phyloP scores from a whole-genome alignment of 92 coral and sea anemone species.

The Chrysogorgia sp. region DNA sequence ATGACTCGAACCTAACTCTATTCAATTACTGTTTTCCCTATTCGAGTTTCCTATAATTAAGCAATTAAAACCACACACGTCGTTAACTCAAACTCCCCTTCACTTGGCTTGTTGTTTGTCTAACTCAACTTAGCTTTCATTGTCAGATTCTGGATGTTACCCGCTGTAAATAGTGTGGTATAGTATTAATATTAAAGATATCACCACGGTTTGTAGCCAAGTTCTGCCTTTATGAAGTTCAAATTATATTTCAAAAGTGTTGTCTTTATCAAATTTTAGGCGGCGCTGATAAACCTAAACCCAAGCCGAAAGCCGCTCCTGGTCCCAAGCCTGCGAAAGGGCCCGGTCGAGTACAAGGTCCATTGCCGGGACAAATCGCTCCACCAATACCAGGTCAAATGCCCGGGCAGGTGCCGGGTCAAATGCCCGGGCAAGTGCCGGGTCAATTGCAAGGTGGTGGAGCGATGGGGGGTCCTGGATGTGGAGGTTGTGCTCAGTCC shows the following conservation, averaged over 20 bases:
- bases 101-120: too few relatives aligned
- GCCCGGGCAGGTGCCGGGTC: not conserved
- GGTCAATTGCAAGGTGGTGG: constrained; percentile 24
- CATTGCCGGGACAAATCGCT: constrained; percentile 4
- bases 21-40: too few relatives aligned
- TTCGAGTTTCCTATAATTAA: too few relatives aligned
- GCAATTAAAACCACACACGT: too few relatives aligned
- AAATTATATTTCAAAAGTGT: not conserved
- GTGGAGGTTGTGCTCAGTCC: constrained; percentile 41
- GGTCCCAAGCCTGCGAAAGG: not conserved
- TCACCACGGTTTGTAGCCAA: too few relatives aligned
- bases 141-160: too few relatives aligned
- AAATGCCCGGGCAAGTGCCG: constrained; percentile 3
- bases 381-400: constrained; percentile 8
- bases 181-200: too few relatives aligned
- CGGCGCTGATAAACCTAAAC: not conserved
- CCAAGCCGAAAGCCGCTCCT: not conserved
- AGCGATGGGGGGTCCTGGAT: constrained; percentile 45
- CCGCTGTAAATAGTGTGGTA: too few relatives aligned
- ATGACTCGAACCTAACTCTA: too few relatives aligned
- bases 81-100: too few relatives aligned
- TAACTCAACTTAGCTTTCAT: too few relatives aligned
- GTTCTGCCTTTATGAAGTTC: too few relatives aligned
- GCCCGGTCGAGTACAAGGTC: not conserved
- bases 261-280: constrained; percentile 27